Percentiles rank a stretch among this genome's conserved stretches.
These are phyloP conservation scores for Antheraea mylitta DNA, from an alignment of 1,140 invertebrate species.

Conservation along the genomic window DNA sequence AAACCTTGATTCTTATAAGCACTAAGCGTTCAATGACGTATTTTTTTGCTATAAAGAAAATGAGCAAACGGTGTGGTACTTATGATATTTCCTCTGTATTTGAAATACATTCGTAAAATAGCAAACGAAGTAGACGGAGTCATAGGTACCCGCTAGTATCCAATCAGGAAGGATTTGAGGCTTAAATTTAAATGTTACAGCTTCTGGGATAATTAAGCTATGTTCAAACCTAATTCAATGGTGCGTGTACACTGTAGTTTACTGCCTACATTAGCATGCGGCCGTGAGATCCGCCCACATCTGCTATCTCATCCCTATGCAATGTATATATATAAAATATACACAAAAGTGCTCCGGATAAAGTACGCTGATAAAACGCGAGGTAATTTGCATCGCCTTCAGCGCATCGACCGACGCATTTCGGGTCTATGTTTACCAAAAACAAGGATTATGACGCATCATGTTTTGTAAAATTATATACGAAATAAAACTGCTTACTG, in stretches of 20 bases:
- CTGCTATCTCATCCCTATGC: conserved; percentile 48
- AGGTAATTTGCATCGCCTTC: conserved; percentile 70
- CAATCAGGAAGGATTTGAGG: not conserved
- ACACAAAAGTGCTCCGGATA: conserved; percentile 67
- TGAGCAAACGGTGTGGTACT: too few species aligned
- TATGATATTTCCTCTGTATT: too few species aligned
- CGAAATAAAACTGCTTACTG: not conserved
- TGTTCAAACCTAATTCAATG: conserved; percentile 29
- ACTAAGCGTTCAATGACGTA: too few species aligned
- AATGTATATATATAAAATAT: conserved; percentile 64
- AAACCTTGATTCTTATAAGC: too few species aligned
- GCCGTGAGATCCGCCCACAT: conserved; percentile 56
- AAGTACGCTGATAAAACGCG: conserved; percentile 69
- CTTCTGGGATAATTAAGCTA: conserved; percentile 10
- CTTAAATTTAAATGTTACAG: conserved; percentile 7
- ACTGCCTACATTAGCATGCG: conserved; percentile 59
- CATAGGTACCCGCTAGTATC: not conserved
- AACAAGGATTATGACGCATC: conserved; percentile 28
- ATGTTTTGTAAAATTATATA: conserved; percentile 10
- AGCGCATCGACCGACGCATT: conserved; percentile 47
- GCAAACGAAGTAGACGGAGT: too few species aligned
- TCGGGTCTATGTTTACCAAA: conserved; percentile 62
- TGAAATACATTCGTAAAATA: too few species aligned
- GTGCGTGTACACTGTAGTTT: conserved; percentile 30
- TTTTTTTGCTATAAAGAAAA: too few species aligned